Base-by-base conservation (phyloP, 2,888 invertebrate species). In the Priocnemis perturbator region DNA sequence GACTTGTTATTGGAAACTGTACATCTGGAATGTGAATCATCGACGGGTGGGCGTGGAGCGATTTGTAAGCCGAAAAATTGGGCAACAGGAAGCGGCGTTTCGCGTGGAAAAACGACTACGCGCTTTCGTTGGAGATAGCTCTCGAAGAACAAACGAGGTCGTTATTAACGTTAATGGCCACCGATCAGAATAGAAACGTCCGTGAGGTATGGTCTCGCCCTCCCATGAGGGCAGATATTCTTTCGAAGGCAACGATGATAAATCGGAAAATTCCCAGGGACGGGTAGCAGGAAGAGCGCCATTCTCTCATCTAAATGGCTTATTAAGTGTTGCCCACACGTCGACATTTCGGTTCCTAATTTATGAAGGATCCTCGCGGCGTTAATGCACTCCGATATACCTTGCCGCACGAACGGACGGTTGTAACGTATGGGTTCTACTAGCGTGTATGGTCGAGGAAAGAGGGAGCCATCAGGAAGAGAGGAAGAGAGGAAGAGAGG, bases 291-390 rank as follows among this genome's bases (percentile, higher is more conserved):
- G 62, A 60, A 21, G 52, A 55, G 59, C 60, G 60, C 58, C 48
- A 60, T 37, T 64, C 60, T 60, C 77, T 77, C 77, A 77, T 79
- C 73, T 73, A 77, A 79, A 77, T 79, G 73, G 76, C 79, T 79
- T 79, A 79, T 79, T 79, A 79, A 79, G 62, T 68, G 71, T 73
- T 77, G 70, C 77, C 77, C 79, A 79, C 79, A 77, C 79, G 79
- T 71, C 65, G 58, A 50, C 68, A 37, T 77, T 76, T 71, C 69
- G 74, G 64, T 74, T 67, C 23, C 71, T 79, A 79, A 79, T 79
- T 79, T 78, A 79, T 73, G 78, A 76, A 70, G 71, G 78, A 60
- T 73, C 72, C 63, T 63, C 69, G 61, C 72, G 68, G 78, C 67
- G 78, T 72, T 80, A 78, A 80, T 75, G 78, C 75, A 60, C 73